These are phyloP conservation scores for Lutraria rhynchaena DNA, from an alignment of 1,140 invertebrate species.

Conservation along the genomic window DNA sequence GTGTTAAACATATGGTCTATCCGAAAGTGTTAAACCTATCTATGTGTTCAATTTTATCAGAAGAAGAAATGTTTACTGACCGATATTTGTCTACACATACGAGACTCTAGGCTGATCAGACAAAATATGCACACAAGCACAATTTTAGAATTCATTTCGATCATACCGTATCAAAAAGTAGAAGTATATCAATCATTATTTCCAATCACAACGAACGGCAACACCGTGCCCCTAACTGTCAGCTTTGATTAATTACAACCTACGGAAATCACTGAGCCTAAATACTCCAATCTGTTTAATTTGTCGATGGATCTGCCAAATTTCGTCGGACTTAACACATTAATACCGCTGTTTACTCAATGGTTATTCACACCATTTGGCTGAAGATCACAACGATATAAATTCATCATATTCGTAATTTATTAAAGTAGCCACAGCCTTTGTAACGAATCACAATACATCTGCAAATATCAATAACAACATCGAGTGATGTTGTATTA, in stretches of 20 bases:
- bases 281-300: constrained; percentile 29
- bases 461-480: too few species aligned
- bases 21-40: too few species aligned
- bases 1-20: too few species aligned
- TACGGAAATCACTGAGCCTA: constrained; percentile 18
- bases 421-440: constrained; percentile 37
- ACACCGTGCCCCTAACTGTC: constrained; percentile 5
- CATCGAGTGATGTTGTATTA: too few species aligned
- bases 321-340: constrained; percentile 1
- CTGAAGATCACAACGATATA: neutral
- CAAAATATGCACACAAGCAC: too few species aligned
- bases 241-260: constrained; percentile 30
- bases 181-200: constrained; percentile 13
- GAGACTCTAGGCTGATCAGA: too few species aligned
- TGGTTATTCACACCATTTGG: neutral
- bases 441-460: too few species aligned
- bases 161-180: constrained; percentile 1
- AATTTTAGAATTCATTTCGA: neutral
- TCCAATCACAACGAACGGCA: constrained; percentile 13
- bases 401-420: constrained; percentile 6
- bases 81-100: too few species aligned
- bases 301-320: constrained; percentile 11
- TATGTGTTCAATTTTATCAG: too few species aligned
- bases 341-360: constrained; percentile 19
- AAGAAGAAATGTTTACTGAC: too few species aligned